phyloP scores from a whole-genome alignment of 2,888 invertebrate genomes.

The Listrodromus nycthemerus region DNA sequence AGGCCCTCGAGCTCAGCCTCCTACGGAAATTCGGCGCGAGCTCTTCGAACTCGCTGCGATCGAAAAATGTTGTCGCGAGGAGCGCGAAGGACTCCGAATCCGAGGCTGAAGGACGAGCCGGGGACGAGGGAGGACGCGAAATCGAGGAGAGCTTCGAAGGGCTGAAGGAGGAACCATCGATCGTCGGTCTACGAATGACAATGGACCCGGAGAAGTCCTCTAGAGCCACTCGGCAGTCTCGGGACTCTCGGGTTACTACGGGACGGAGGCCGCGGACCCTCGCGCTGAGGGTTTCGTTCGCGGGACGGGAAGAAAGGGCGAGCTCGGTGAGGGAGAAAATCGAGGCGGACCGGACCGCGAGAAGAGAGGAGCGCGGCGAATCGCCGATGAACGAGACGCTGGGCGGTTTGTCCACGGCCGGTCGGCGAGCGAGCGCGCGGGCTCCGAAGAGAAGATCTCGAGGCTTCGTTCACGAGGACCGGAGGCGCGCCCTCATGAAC shows the following conservation, averaged over 20 bases:
- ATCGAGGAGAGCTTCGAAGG: constrained; percentile 35
- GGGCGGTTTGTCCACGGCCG: neutral
- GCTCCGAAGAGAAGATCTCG: neutral
- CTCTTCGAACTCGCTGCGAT: neutral
- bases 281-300: constrained; percentile 32
- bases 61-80: constrained; percentile 37
- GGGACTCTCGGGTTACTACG: neutral
- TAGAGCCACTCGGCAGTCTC: constrained; percentile 13
- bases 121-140: neutral
- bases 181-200: constrained; percentile 48
- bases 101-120: neutral
- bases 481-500: constrained; percentile 25
- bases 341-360: neutral
- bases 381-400: constrained; percentile 10
- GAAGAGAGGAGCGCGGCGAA: neutral
- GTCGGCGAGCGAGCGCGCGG: neutral
- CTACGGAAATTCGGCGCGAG: constrained; percentile 41
- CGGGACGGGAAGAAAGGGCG: constrained; percentile 8
- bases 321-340: neutral
- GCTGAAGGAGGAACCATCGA: constrained; percentile 48
- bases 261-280: constrained; percentile 23
- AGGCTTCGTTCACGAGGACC: constrained; percentile 16
- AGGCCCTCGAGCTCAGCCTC: constrained; percentile 39
- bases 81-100: constrained; percentile 4
- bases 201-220: constrained; percentile 31